These are phyloP conservation scores for Benitochromis conjunctus DNA, from an alignment of 2,113 vertebrate genomes.

Conservation along the genomic window DNA sequence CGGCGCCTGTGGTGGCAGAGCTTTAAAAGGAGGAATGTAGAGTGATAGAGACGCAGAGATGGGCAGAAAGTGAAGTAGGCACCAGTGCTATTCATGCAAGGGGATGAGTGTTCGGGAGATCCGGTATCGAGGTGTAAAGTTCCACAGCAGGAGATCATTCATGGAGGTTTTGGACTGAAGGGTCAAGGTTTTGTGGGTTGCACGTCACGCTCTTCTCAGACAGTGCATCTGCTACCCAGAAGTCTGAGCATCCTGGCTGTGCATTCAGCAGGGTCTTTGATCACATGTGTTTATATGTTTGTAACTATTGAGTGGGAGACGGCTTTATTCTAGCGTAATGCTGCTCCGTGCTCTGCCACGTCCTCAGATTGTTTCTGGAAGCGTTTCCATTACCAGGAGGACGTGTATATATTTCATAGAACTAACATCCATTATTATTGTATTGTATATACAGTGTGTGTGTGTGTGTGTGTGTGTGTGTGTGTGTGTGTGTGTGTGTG, in stretches of 20 bases:
- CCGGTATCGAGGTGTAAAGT: constrained; percentile 29
- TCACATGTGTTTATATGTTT: background rate
- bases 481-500: background rate
- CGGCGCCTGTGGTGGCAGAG: constrained; percentile 24
- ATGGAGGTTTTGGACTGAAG: background rate
- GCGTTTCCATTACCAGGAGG: background rate
- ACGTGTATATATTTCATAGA: background rate
- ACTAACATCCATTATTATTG: background rate
- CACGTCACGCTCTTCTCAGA: background rate
- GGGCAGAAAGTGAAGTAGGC: background rate
- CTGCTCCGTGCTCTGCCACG: background rate
- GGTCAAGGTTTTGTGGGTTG: constrained; percentile 28
- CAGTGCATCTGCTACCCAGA: background rate
- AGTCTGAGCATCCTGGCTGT: background rate
- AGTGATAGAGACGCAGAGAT: constrained; percentile 12
- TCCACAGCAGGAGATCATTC: constrained; percentile 22
- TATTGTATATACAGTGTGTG: background rate
- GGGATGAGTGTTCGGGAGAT: constrained; percentile 23
- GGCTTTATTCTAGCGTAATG: background rate
- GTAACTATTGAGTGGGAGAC: background rate
- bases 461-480: background rate
- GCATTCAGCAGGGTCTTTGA: background rate
- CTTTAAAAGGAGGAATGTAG: constrained; percentile 31
- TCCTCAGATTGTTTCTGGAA: background rate
- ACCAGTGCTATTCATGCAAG: constrained; percentile 7